Percentiles rank a stretch among this genome's conserved stretches.
Conservation (phyloP, 2,797 vertebrate genomes). For the Cryptoblepharus egeriae region DNA sequence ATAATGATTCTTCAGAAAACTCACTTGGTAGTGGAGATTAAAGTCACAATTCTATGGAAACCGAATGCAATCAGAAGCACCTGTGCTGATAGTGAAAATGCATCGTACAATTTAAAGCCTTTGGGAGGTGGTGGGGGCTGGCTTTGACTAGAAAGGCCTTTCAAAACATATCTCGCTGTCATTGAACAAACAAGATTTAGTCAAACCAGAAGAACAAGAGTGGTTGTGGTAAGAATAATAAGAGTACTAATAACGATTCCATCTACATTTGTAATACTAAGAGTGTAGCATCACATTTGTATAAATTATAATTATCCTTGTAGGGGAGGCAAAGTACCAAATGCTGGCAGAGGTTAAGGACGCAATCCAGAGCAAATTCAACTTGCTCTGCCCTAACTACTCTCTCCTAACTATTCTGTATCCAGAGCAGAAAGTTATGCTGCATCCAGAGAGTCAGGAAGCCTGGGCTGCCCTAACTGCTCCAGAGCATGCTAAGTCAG, state of each 20-base stretch:
- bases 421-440: too few species aligned
- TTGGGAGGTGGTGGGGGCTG: background rate
- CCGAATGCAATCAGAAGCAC: constrained; percentile 5
- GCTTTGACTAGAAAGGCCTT: background rate
- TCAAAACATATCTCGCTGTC: background rate
- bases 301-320: background rate
- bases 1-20: background rate
- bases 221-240: background rate
- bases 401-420: too few species aligned
- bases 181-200: background rate
- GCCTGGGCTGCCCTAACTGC: too few species aligned
- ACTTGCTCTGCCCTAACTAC: too few species aligned
- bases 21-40: background rate
- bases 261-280: background rate
- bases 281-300: background rate
- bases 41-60: constrained; percentile 27
- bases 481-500: too few species aligned
- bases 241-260: background rate
- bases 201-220: background rate
- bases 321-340: background rate
- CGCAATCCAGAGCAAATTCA: too few species aligned
- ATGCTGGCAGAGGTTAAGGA: background rate
- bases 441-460: too few species aligned
- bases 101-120: constrained; percentile 22
- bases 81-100: constrained; percentile 14